Conservation (phyloP, 2,113 vertebrate species). For the Siphamia tubifer region DNA sequence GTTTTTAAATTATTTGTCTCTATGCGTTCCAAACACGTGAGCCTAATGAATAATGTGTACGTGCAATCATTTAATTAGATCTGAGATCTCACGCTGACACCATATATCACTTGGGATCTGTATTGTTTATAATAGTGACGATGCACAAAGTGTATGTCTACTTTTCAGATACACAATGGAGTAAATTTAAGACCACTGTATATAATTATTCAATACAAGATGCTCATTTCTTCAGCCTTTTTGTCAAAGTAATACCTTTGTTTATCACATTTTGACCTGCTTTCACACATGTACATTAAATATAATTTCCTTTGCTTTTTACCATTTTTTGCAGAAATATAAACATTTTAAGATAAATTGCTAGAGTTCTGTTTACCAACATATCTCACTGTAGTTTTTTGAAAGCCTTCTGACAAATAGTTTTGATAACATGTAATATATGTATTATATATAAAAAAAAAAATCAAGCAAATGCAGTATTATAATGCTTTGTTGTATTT, state of each 20-base stretch:
- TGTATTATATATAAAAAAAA: conserved; percentile 12
- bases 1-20: not conserved
- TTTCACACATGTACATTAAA: conserved; percentile 5
- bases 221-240: not conserved
- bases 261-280: conserved; percentile 1
- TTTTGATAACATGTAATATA: conserved; percentile 50
- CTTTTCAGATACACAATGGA: not conserved
- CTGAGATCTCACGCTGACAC: not conserved
- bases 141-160: not conserved
- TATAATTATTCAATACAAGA: not conserved
- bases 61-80: not conserved
- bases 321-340: not conserved
- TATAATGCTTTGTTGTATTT: conserved; percentile 65
- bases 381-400: conserved; percentile 9
- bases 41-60: not conserved
- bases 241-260: not conserved
- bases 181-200: not conserved
- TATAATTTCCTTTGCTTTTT: not conserved
- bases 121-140: not conserved
- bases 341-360: not conserved
- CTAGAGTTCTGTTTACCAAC: conserved; percentile 5
- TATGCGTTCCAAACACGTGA: not conserved
- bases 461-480: conserved; percentile 57
- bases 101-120: not conserved
- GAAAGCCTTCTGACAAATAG: conserved; percentile 15